These are phyloP conservation scores for Drosophila atripex DNA, from an alignment of 2,888 invertebrate species.

Conservation along the genomic window DNA sequence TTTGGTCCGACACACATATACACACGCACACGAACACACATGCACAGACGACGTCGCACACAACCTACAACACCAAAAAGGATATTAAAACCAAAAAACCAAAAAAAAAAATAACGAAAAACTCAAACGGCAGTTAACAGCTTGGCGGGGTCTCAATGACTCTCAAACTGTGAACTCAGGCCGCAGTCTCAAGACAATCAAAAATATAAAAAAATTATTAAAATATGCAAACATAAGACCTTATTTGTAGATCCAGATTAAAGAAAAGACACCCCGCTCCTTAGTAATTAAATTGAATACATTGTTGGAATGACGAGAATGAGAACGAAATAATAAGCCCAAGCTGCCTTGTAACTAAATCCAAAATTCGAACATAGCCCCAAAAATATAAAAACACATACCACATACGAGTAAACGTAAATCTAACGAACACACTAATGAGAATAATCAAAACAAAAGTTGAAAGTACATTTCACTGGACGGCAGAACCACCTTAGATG, in stretches of 20 bases:
- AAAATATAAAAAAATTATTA: slow-evolving; percentile 23
- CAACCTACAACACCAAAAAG: slow-evolving; percentile 73
- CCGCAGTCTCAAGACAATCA: slow-evolving; percentile 56
- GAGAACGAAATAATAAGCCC: slow-evolving; percentile 43
- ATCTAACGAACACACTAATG: slow-evolving; percentile 36
- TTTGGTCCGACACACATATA: slow-evolving; percentile 23
- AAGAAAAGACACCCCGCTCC: slow-evolving; percentile 19
- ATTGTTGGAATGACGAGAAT: neutral
- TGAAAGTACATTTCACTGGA: slow-evolving; percentile 80
- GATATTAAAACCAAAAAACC: slow-evolving; percentile 21
- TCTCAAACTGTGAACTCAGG: slow-evolving; percentile 18
- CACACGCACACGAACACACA: slow-evolving; percentile 31
- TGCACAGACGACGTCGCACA: slow-evolving; percentile 55
- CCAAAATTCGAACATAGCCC: slow-evolving; percentile 56
- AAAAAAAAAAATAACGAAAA: slow-evolving; percentile 18
- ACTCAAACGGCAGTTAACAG: slow-evolving; percentile 27
- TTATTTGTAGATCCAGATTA: slow-evolving; percentile 37
- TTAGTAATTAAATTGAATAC: slow-evolving; percentile 5
- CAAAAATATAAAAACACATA: slow-evolving; percentile 3
- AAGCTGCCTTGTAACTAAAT: slow-evolving; percentile 74
- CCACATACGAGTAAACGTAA: slow-evolving; percentile 44
- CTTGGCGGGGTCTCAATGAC: slow-evolving; percentile 41
- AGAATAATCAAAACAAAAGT: slow-evolving; percentile 44
- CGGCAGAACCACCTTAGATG: slow-evolving; percentile 84
- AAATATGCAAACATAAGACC: slow-evolving; percentile 27